Conservation (phyloP, 2,888 invertebrate species). For the Phanerotoma sp. region DNA sequence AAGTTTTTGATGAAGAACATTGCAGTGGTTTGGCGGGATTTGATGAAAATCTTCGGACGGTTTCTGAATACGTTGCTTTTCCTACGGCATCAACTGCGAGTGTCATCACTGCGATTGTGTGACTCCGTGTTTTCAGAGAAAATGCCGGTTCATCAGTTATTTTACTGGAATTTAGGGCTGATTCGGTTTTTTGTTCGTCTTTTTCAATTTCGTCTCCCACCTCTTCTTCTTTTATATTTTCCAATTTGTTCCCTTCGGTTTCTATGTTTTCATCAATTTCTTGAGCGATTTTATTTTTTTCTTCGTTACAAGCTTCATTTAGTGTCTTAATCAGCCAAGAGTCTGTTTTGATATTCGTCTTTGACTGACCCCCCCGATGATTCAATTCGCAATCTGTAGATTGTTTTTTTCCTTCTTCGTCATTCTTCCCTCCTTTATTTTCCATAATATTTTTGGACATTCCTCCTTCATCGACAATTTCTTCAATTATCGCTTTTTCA, state of each 20-base stretch:
- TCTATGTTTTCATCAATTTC: too few relatives aligned
- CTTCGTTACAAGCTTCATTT: constrained; percentile 42
- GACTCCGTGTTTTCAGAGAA: constrained; percentile 17
- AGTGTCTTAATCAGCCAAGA: constrained; percentile 50
- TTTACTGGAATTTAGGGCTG: neutral
- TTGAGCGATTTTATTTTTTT: neutral
- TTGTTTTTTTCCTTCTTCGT: constrained; percentile 26
- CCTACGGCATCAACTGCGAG: constrained; percentile 32
- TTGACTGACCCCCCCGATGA: constrained; percentile 25
- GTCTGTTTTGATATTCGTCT: constrained; percentile 48
- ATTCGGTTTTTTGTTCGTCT: neutral
- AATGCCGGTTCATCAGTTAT: constrained; percentile 1
- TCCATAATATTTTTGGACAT: constrained; percentile 3
- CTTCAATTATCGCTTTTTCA: neutral
- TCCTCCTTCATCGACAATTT: neutral
- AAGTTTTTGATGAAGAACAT: too few relatives aligned
- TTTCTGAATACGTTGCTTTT: constrained; percentile 50
- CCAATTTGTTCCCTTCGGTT: neutral
- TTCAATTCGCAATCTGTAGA: too few relatives aligned
- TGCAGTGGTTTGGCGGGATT: constrained; percentile 26
- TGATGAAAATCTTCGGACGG: constrained; percentile 40
- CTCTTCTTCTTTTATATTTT: neutral
- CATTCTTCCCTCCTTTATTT: neutral
- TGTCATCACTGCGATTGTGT: constrained; percentile 21
- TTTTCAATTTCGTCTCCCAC: neutral